Percentiles rank a stretch among this genome's conserved stretches.
Conservation (phyloP, 2,113 vertebrate species). For the Gymnorhina tibicen region DNA sequence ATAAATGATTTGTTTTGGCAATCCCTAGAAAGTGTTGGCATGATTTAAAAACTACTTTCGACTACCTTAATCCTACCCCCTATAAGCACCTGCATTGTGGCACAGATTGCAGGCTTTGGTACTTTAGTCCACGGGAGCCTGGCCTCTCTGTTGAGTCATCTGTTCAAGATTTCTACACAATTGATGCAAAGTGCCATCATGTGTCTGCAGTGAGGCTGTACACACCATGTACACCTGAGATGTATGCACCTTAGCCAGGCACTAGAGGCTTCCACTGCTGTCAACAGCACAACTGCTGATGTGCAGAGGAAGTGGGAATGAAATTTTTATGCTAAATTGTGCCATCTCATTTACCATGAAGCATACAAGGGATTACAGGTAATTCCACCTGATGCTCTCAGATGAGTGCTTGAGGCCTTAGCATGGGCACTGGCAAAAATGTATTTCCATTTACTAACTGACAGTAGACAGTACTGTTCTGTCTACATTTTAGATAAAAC, state of each 20-base stretch:
- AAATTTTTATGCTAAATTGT: background rate
- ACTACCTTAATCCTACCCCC: background rate
- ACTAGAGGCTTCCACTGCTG: background rate
- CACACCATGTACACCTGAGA: background rate
- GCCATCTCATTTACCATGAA: background rate
- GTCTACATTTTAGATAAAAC: background rate
- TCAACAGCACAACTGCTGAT: background rate
- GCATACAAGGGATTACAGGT: background rate
- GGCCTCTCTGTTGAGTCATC: background rate
- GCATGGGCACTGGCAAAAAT: background rate
- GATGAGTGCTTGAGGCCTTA: background rate
- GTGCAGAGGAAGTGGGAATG: background rate
- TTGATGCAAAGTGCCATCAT: background rate
- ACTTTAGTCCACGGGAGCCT: background rate
- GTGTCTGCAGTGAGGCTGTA: fast-evolving
- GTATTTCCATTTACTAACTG: background rate
- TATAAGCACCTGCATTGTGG: background rate
- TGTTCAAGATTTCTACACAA: background rate
- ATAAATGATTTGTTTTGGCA: fast-evolving
- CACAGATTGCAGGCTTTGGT: background rate
- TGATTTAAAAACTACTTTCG: background rate
- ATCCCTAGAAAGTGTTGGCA: background rate
- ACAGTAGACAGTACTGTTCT: background rate
- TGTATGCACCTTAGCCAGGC: background rate
- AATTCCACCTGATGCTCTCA: background rate